Percentiles rank a stretch among this genome's conserved stretches.
Conservation (phyloP, 2,888 invertebrate species). For the Sipha maydis region DNA sequence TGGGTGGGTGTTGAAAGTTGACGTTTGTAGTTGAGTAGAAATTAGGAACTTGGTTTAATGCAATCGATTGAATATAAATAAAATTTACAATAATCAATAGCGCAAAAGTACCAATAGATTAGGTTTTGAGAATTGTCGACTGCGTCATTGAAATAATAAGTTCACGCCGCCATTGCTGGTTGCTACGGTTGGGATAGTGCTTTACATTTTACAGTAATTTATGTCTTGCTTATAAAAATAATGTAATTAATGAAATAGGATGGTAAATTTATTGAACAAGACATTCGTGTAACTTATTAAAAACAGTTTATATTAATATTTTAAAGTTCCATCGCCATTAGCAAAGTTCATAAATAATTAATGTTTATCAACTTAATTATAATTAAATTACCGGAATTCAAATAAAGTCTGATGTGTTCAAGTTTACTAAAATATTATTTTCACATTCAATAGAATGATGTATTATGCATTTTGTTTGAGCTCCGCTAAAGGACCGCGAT, state of each 20-base stretch:
- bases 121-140: no score
- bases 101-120: no score
- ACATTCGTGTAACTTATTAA: neutral
- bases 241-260: neutral
- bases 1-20: no score
- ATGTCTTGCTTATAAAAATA: neutral
- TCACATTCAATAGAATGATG: neutral
- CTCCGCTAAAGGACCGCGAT: neutral
- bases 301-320: constrained; percentile 12
- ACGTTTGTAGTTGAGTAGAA: no score
- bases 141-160: no score
- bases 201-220: neutral
- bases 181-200: neutral
- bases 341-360: constrained; percentile 7
- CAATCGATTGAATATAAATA: no score
- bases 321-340: neutral
- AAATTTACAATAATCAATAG: no score
- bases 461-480: neutral
- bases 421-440: neutral
- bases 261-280: neutral
- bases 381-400: constrained; percentile 16
- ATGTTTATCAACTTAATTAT: constrained; percentile 8
- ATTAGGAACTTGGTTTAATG: no score
- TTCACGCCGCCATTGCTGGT: no score
- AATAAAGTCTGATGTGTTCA: neutral